Base-by-base conservation (phyloP, 2,113 vertebrate species). In the Pelobates fuscus region DNA sequence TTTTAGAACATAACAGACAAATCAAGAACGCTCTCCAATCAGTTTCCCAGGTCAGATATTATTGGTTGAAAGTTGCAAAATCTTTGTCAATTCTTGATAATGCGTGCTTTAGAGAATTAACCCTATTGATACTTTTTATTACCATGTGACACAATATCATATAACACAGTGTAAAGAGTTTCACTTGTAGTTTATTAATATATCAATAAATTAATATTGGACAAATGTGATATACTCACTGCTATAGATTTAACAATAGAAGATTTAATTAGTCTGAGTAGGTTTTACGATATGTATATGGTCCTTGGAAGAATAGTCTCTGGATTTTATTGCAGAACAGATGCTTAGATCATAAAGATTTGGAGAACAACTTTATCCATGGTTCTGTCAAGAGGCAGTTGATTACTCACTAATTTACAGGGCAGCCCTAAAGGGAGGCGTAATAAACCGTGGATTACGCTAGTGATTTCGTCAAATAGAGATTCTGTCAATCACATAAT, bases 191-290 rank as follows among this genome's bases (percentile, higher is more conserved):
- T 64, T 55, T 37, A 72, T 63, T 62, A 54, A 37, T 72, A 8
- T 23, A 20, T 64, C 70, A 55, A 72, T 72, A 72, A 23, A 54
- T 54, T 64, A 59, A 72, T 63, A 26, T 12, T 63, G 44, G 43
- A 57, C 32, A 59, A 55, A 27, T 32, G 43, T 63, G 54, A 72
- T 63, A 24, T 20, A 10, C 25, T 11, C 44, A 52, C 14, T 63
- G 27, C 25, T 6, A 41, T 63, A 26, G 46, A 55, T 55, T 44
- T 64, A 64, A 14, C 43, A 30, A 21, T 21, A 41, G 29, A 23
- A 23, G 44, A 64, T 63, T 55, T 43, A 64, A 72, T 72, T 63
- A 37, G 18, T 12, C 44, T 17, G 14, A 43, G 27, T 32, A 18
- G 49, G 26, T 24, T 70, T 70, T 58, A 26, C 25, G 32, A 20